Evolutionary conservation across 2,113 vertebrate species (phyloP).

Genomic region (Excalfactoria chinensis): DNA sequence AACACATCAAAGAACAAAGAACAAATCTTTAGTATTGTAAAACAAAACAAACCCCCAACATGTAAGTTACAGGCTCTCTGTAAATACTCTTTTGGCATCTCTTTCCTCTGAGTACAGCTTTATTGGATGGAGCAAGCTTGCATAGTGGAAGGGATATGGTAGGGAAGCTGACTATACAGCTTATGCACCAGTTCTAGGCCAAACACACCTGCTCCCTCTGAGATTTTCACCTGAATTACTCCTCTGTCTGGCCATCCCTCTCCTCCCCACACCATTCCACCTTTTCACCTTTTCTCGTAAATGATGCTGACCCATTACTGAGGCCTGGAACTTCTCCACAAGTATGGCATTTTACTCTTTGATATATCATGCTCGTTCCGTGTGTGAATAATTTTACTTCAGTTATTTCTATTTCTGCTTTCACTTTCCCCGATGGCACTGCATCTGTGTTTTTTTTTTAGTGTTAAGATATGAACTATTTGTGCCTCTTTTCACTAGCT

Average conservation of each 20-base stretch:
- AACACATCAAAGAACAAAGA: not conserved
- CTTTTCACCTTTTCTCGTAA: not conserved
- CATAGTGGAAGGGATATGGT: not conserved
- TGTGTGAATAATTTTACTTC: not conserved
- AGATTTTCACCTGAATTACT: not conserved
- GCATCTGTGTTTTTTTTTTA: not conserved
- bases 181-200: not conserved
- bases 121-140: accelerated
- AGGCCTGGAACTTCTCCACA: not conserved
- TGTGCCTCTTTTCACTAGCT: not conserved
- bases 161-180: not conserved
- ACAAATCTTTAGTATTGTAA: not conserved
- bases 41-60: not conserved
- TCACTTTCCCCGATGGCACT: not conserved
- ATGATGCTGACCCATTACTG: not conserved
- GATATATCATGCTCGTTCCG: slow-evolving; percentile 7
- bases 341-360: not conserved
- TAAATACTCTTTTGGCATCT: not conserved
- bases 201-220: not conserved
- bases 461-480: not conserved
- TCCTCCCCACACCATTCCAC: not conserved
- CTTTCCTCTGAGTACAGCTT: not conserved
- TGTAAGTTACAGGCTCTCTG: not conserved
- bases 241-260: not conserved
- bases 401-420: slow-evolving; percentile 31